Conservation (phyloP, 2,888 invertebrate species). For the Exocentrus adspersus region DNA sequence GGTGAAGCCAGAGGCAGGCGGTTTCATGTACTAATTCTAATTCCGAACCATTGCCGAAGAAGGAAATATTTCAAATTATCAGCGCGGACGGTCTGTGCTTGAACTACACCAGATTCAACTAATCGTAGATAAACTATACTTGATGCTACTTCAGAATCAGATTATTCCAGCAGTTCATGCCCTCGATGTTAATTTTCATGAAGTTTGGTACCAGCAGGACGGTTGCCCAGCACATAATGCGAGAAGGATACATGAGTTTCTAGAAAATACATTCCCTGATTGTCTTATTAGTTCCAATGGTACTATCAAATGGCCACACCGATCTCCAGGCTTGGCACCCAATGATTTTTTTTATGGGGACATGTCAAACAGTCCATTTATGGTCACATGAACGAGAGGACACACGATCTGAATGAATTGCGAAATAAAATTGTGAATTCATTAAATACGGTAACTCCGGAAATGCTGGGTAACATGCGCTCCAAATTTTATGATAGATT, state of each 20-base stretch:
- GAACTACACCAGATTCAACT: too few relatives aligned
- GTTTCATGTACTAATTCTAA: too few relatives aligned
- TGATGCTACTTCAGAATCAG: background rate
- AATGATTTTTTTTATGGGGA: background rate
- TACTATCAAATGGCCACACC: background rate
- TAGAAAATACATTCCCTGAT: background rate
- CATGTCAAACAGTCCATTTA: background rate
- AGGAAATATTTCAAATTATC: too few relatives aligned
- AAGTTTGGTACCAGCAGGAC: background rate
- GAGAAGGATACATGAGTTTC: background rate
- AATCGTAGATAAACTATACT: too few relatives aligned
- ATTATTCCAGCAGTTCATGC: background rate
- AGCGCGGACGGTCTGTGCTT: too few relatives aligned
- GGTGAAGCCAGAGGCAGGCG: too few relatives aligned
- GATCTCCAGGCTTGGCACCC: background rate
- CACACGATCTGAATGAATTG: background rate
- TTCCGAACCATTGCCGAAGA: too few relatives aligned
- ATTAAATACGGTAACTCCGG: background rate
- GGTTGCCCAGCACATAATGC: background rate
- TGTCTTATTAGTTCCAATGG: background rate
- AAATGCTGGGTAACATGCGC: background rate
- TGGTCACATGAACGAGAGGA: background rate
- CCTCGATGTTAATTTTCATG: background rate
- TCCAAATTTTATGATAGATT: background rate
- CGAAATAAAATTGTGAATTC: background rate